A percentile compares a stretch with the other conserved stretches of the same genome.
phyloP scores from a whole-genome alignment of 2,888 invertebrate genomes.

The Hesperia comma region DNA sequence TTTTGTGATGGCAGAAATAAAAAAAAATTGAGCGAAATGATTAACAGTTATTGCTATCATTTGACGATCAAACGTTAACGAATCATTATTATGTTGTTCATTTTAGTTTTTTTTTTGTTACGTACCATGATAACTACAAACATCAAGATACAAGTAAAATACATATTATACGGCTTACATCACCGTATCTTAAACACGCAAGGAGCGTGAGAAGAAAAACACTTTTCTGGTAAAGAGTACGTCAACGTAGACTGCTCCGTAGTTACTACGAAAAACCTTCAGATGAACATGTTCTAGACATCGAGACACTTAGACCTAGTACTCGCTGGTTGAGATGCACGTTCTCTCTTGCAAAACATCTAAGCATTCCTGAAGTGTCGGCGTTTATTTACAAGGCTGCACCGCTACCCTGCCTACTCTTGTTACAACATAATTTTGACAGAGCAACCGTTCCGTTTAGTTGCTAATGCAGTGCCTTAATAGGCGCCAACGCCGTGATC shows the following conservation, averaged over 20 bases:
- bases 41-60: too few relatives aligned
- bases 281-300: slow-evolving; percentile 8
- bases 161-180: not conserved
- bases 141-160: too few relatives aligned
- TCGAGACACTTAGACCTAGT: slow-evolving; percentile 7
- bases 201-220: not conserved
- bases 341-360: slow-evolving; percentile 33
- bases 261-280: not conserved
- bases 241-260: not conserved
- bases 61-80: too few relatives aligned
- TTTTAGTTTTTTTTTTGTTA: too few relatives aligned
- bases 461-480: slow-evolving; percentile 58
- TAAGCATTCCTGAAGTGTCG: slow-evolving; percentile 52
- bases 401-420: slow-evolving; percentile 41
- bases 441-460: slow-evolving; percentile 35
- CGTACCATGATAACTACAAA: too few relatives aligned
- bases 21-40: too few relatives aligned
- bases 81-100: too few relatives aligned
- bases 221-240: slow-evolving; percentile 1
- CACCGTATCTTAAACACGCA: not conserved
- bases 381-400: slow-evolving; percentile 18
- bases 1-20: too few relatives aligned
- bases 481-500: slow-evolving; percentile 59
- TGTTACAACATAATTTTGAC: slow-evolving; percentile 56
- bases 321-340: slow-evolving; percentile 10